Evolutionary conservation across 1,140 invertebrate species (phyloP).

Genomic region (Hormaphis cornu): DNA sequence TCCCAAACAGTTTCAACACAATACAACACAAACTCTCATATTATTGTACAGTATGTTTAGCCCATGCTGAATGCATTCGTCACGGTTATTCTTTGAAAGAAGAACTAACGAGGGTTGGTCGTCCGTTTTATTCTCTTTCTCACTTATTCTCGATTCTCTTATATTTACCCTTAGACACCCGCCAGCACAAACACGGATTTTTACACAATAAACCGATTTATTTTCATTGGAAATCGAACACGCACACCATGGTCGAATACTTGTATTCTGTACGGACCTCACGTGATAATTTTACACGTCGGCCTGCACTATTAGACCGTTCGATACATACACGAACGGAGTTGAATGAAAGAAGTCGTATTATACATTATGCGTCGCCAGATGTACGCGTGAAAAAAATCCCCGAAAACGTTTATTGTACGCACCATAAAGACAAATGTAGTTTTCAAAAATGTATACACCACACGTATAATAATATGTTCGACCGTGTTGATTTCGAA

Average conservation of each 20-base stretch:
- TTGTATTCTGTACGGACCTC: constrained; percentile 1
- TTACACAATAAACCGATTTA: constrained; percentile 24
- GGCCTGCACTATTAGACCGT: background rate
- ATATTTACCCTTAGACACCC: constrained; percentile 19
- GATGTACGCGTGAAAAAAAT: background rate
- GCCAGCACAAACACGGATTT: constrained; percentile 16
- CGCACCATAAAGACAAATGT: background rate
- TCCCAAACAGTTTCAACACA: background rate
- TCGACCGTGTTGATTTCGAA: no score
- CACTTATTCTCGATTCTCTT: background rate
- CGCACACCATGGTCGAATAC: constrained; percentile 4
- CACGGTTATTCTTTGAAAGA: constrained; percentile 19
- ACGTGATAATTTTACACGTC: constrained; percentile 13
- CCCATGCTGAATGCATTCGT: constrained; percentile 8
- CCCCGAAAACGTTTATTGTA: background rate
- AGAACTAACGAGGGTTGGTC: constrained; percentile 24
- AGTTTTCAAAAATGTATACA: no score
- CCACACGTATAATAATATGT: no score
- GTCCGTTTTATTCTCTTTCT: constrained; percentile 9
- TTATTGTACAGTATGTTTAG: background rate
- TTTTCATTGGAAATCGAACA: background rate
- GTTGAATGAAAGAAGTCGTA: background rate
- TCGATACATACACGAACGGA: background rate
- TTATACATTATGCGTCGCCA: no score
- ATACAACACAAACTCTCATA: constrained; percentile 6